Base-by-base conservation (phyloP, 2,113 vertebrate genomes). In the Toxostoma redivivum region DNA sequence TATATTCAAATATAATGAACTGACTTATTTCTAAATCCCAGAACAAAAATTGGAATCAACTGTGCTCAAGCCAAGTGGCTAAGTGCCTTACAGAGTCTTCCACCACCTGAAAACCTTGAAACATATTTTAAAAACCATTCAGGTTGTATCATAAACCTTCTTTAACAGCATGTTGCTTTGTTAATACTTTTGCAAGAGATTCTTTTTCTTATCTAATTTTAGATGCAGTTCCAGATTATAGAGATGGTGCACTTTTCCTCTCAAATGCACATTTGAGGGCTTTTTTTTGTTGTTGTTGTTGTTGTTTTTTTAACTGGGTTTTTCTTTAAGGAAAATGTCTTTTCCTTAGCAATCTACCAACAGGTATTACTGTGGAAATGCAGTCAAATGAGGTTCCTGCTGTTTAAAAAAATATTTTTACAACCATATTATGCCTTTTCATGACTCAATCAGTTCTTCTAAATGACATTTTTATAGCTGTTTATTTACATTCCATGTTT, bases 171-270 rank as follows among this genome's bases (percentile, higher is more conserved):
- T 66, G 79, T 45, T 66, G 1, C 17, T 87, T 84, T 74, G 35
- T 62, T 94, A 84, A 62, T 67, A 47, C 21, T 71, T 69, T 54
- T 58, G 5, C 18, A 81, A 89, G 24, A 78, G 56, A 58, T 67
- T 89, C 61, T 48, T 92, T 89, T 84, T 81, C 42, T 58, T 71
- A 71, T 38, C 57, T 93, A 76, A 93, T 87, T 95, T 95, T 94
- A 92, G 81, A 71, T 66, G 35, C 33, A 78, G 12, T 48, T 88
- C 47, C n/a, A 74, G 33, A 87, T 87, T 89, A 81, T 27, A 87
- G 73, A 89, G 93, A 87, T 92, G 84, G 44, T 91, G 9, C 11
- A 60, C 19, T 90, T 92, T 92, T 91, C 30, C 12, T 81, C 72
- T 76, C 45, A 90, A 93, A 81, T 72, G 11, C 24, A 40, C 3